phyloP scores from a whole-genome alignment of 2,888 invertebrate genomes.

The Phania funesta region DNA sequence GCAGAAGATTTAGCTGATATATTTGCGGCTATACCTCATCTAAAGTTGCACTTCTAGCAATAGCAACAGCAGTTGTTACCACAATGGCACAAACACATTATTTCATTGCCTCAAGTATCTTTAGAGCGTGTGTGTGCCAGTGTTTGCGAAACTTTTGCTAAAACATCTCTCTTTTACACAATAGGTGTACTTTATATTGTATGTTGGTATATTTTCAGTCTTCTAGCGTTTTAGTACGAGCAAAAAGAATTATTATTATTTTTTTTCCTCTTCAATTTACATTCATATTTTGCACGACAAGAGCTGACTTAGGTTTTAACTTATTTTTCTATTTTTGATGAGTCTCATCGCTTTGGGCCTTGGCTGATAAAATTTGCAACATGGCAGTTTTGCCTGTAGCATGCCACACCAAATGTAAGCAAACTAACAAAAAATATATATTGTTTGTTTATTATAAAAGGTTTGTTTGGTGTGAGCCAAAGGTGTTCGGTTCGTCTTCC shows the following conservation, averaged over 20 bases:
- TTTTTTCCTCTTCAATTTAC: conserved; percentile 9
- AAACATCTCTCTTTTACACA: not conserved
- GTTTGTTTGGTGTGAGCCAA: not conserved
- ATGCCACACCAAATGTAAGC: conserved; percentile 19
- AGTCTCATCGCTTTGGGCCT: conserved; percentile 47
- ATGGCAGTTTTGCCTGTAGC: conserved; percentile 55
- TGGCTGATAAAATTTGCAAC: conserved; percentile 66
- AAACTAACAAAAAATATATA: not conserved
- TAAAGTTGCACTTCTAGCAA: not conserved
- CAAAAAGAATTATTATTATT: conserved; percentile 20
- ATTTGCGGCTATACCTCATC: not conserved
- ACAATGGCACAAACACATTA: conserved; percentile 37
- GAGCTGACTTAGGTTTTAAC: conserved; percentile 50
- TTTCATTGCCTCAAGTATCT: conserved; percentile 57
- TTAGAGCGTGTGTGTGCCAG: conserved; percentile 21
- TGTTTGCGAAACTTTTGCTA: conserved; percentile 34
- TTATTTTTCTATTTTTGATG: conserved; percentile 35
- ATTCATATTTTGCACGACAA: conserved; percentile 30
- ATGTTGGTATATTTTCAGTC: conserved; percentile 39
- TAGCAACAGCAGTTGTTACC: not conserved
- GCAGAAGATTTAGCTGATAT: conserved; percentile 10
- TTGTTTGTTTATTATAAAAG: conserved; percentile 14
- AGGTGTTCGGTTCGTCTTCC: conserved; percentile 7
- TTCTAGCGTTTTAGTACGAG: conserved; percentile 48
- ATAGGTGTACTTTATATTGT: not conserved